Conservation (phyloP, 2,797 vertebrate genomes). For the Uromys caudimaculatus region DNA sequence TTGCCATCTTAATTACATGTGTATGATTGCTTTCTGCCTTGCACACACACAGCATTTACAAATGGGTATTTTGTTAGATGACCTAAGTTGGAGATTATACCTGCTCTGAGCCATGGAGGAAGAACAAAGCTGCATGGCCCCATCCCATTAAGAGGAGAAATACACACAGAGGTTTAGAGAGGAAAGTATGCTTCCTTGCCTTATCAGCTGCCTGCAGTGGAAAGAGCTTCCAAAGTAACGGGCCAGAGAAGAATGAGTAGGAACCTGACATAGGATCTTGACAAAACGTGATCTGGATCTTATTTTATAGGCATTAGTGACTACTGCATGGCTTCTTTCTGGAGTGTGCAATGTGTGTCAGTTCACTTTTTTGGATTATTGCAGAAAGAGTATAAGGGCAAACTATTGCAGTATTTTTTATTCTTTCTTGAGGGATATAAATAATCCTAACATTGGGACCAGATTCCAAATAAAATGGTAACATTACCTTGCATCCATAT, state of each 20-base stretch:
- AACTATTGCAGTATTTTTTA: not conserved
- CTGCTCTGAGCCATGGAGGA: not conserved
- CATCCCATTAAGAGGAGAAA: not conserved
- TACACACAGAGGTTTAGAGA: not conserved
- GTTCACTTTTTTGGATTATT: not conserved
- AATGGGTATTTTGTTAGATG: not conserved
- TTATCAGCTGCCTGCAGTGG: not conserved
- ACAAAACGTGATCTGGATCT: not conserved
- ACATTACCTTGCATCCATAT: not conserved
- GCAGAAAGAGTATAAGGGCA: not conserved
- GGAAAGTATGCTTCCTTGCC: not conserved
- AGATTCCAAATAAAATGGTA: slow-evolving; percentile 23
- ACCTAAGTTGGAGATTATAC: not conserved
- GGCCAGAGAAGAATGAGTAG: not conserved
- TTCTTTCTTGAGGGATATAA: not conserved
- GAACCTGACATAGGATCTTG: not conserved
- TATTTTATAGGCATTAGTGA: not conserved
- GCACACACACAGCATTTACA: not conserved
- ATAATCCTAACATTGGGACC: not conserved
- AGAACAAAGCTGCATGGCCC: not conserved
- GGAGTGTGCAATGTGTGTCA: not conserved
- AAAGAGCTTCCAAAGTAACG: not conserved
- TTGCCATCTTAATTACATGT: not conserved
- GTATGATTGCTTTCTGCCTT: not conserved
- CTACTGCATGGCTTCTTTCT: not conserved